Base-by-base conservation (phyloP, 1,140 invertebrate species). In the Ceratina japonica region DNA sequence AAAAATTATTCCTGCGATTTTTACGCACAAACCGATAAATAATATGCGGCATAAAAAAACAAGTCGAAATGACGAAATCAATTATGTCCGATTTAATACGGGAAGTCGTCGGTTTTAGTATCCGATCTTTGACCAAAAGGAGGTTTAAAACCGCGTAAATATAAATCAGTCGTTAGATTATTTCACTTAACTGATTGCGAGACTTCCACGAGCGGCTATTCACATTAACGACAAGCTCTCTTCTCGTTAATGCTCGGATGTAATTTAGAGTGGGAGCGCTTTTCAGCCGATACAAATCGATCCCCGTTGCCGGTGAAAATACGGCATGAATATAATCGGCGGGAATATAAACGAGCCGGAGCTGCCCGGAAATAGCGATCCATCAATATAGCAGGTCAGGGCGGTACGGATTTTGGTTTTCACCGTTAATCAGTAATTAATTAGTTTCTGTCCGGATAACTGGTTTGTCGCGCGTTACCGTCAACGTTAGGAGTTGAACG, bases 391-490 rank as follows among this genome's bases (percentile, higher is more conserved):
- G 79, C 22, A 31, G 80, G 66, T 15, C 63, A 51, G 69, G 61
- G 49, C 5, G 37, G 15, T 56, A 7, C 16, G 54, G 54, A 56
- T 16, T 49, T 56, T 79, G 71, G 86, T 81, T 81, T 84, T 83
- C 83, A 77, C 80, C 84, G 80, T 85, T 87, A 89, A 90, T 90
- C 87, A 81, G 80, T 87, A 91, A 90, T 91, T 90, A 89, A 88
- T 90, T 89, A 88, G 87, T 89, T 44, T 18, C 59, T 27, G 54
- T n/a, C n/a, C 59, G 61, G 37, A n/a, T 69, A 72, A 75, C 69
- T 10, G 49, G 49, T n/a, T 37, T 5, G 2, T 7, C 20, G 68
- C 27, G 52, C 61, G 56, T 68, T 58, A 37, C 20, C 63, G 18
- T 68, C 73, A 2, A 5, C 49, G 52, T 44, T 49, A 49, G 52